Conservation (phyloP, 2,113 vertebrate species). For the Hystrix cristata region DNA sequence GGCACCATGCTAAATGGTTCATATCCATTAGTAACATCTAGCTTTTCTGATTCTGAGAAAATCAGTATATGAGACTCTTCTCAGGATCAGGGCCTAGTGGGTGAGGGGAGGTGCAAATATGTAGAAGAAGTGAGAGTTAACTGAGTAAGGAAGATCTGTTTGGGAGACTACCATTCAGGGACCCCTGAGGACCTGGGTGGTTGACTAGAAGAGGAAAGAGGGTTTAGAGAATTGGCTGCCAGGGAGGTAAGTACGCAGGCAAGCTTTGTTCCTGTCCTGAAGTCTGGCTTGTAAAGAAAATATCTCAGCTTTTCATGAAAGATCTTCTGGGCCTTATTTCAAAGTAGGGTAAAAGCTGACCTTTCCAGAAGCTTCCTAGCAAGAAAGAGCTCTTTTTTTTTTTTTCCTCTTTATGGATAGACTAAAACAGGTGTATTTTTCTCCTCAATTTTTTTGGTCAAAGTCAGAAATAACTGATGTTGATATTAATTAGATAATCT, state of each 20-base stretch:
- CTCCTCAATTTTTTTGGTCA: background rate
- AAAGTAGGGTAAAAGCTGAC: background rate
- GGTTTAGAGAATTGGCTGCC: background rate
- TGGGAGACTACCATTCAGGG: background rate
- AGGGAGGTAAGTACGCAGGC: background rate
- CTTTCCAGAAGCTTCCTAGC: background rate
- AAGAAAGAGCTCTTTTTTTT: background rate
- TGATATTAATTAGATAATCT: background rate
- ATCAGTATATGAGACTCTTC: background rate
- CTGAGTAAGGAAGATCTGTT: background rate
- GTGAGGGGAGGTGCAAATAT: background rate
- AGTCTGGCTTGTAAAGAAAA: constrained; percentile 7
- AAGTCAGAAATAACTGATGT: constrained; percentile 21
- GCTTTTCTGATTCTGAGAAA: background rate
- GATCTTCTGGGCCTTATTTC: background rate
- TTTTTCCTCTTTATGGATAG: background rate
- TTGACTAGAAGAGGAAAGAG: background rate
- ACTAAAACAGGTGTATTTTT: background rate
- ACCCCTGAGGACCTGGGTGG: background rate
- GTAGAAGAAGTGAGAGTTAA: background rate
- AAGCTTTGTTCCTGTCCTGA: background rate
- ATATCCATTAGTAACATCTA: background rate
- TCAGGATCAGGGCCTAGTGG: background rate
- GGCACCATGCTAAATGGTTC: background rate
- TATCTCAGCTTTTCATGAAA: background rate